These are phyloP conservation scores for Formica selysi DNA, from an alignment of 1,140 invertebrate genomes.

Conservation along the genomic window DNA sequence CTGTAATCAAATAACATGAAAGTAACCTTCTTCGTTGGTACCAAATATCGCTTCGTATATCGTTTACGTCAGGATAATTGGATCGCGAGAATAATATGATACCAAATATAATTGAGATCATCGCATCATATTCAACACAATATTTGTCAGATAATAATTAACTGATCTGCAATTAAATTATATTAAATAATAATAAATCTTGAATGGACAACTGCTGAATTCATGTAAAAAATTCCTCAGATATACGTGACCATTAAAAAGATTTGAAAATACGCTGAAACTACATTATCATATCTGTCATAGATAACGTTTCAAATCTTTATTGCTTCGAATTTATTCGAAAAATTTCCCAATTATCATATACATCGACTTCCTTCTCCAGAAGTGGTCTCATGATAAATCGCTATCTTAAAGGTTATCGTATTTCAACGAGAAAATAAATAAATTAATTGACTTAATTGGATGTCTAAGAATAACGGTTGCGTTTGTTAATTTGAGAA, in stretches of 20 bases:
- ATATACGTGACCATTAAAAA: neutral
- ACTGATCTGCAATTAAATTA: neutral
- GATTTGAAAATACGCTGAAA: neutral
- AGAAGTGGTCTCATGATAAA: neutral
- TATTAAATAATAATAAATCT: neutral
- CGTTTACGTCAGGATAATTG: neutral
- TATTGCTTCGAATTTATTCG: conserved; percentile 8
- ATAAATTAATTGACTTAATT: conserved; percentile 15
- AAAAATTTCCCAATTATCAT: neutral
- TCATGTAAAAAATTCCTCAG: neutral
- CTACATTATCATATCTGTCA: neutral
- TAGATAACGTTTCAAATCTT: neutral
- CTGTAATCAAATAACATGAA: neutral
- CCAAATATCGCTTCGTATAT: neutral
- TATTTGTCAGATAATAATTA: neutral
- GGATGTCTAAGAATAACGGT: neutral
- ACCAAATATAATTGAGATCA: conserved; percentile 2
- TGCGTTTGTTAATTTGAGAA: neutral
- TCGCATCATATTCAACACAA: neutral
- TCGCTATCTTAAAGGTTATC: neutral
- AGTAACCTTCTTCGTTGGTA: neutral
- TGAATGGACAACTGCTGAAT: neutral
- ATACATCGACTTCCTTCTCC: neutral
- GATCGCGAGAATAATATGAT: neutral
- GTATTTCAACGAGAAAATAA: neutral